Evolutionary conservation across 2,888 invertebrate species (phyloP), one percentile per base, ranked within the genome.

Genomic region (Pristionchus arcanus): DNA sequence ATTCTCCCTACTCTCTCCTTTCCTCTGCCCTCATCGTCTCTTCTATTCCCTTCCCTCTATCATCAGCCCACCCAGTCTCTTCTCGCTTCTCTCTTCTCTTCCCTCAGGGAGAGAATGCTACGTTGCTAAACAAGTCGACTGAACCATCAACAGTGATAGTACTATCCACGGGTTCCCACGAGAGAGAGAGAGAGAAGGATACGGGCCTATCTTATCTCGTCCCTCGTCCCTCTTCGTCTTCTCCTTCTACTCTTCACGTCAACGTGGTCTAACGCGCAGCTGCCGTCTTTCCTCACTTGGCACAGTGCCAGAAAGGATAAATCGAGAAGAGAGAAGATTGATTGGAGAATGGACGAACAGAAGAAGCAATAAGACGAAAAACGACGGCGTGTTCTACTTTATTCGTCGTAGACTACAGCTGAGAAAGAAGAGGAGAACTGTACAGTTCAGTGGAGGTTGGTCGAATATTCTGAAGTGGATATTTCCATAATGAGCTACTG

Each of bases 61-160:
- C 85, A 13, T 31, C 42, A 42, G 11, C 11, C 63, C 63, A 34
- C 21, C 49, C 55, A 31, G 53, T 83, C 84, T 86, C 85, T 28
- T 63, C 63, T 63, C 28, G 42, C 42, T 49, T 49, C 86, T 86
- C 87, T 34, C 74, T 68, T 28, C 31, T 28, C 28, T 59, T 31
- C 74, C 74, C 74, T 37, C 74, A 34, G 74, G 74, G 66, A 59
- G 59, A 59, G 59, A 25, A 34, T 74, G 74, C 74, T n/a, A 34
- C 74, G 74, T 74, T 34, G 74, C 74, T 74, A 74, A 74, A 74
- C 74, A 74, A 31, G 74, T 37, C 74, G 37, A 74, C 74, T n/a
- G 37, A 66, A 66, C 66, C 66, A 28, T 66, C 66, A 59, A 59
- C 21, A 59, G 59, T 66, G 66, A 66, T 66, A 66, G 66, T 66